Evolutionary conservation across 2,113 vertebrate genomes (phyloP).

Genomic region (Microtus oregoni): DNA sequence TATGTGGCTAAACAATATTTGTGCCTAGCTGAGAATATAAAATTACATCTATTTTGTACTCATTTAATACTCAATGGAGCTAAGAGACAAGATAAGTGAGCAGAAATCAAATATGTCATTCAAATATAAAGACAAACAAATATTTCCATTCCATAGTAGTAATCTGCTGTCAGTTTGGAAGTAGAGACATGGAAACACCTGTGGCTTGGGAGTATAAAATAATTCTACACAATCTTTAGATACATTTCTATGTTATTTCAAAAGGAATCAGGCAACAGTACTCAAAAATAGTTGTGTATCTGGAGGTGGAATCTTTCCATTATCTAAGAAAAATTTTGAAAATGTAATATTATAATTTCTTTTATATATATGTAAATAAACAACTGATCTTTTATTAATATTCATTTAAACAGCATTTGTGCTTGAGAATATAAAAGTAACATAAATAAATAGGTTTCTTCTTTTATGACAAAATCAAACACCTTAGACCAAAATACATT

Average conservation of each 20-base stretch:
- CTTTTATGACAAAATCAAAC: background rate
- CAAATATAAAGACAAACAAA: slow-evolving; percentile 42
- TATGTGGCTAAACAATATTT: slow-evolving; percentile 19
- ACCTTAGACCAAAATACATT: background rate
- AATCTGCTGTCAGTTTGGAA: background rate
- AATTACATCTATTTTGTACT: background rate
- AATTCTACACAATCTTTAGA: slow-evolving; percentile 15
- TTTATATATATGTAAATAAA: background rate
- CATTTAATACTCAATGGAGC: background rate
- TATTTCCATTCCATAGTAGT: background rate
- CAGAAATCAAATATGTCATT: slow-evolving; percentile 51
- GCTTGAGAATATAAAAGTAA: background rate
- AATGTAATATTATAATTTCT: background rate
- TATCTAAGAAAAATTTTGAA: background rate
- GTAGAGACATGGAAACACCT: background rate
- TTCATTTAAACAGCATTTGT: background rate
- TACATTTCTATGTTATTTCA: background rate
- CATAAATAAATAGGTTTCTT: background rate
- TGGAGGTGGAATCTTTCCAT: background rate
- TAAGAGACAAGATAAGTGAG: slow-evolving; percentile 39
- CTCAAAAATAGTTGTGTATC: background rate
- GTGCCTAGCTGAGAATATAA: background rate
- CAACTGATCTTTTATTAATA: background rate
- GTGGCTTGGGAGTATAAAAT: background rate
- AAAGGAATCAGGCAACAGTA: background rate